These are phyloP conservation scores for Neotragus pygmaeus DNA, from an alignment of 2,113 vertebrate species.

Conservation along the genomic window DNA sequence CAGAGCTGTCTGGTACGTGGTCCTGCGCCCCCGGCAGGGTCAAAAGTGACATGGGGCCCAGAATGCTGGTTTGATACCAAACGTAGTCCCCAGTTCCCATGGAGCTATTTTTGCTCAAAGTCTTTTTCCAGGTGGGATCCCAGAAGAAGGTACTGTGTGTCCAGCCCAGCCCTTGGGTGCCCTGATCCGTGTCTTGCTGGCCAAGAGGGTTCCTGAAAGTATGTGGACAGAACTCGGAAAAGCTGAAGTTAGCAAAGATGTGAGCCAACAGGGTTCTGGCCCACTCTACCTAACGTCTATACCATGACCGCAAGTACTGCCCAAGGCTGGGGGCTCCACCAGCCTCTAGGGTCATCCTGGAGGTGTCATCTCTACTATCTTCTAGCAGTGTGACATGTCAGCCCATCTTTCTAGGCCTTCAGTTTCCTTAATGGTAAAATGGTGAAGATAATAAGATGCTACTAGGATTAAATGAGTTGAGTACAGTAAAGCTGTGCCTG, in stretches of 20 bases:
- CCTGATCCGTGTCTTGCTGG: background rate
- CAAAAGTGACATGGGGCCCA: background rate
- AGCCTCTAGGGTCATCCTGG: background rate
- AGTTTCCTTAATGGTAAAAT: background rate
- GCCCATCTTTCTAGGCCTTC: background rate
- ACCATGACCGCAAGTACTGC: background rate
- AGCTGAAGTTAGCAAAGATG: background rate
- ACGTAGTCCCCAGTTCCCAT: background rate
- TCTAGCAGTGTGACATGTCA: background rate
- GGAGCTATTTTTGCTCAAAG: background rate
- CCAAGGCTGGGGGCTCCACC: fast-evolving
- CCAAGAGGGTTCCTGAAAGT: background rate
- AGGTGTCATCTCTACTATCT: background rate
- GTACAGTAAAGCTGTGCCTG: background rate
- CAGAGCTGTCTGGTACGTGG: background rate
- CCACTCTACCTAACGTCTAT: background rate
- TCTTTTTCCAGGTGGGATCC: background rate
- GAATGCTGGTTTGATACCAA: background rate
- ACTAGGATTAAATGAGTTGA: background rate
- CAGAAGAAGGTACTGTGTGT: background rate
- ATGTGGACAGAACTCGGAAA: background rate
- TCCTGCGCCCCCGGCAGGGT: background rate
- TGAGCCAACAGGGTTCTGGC: background rate
- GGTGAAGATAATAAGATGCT: background rate
- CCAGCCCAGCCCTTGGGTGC: background rate